phyloP scores from a whole-genome alignment of 2,113 vertebrate genomes.

The Sander lucioperca region DNA sequence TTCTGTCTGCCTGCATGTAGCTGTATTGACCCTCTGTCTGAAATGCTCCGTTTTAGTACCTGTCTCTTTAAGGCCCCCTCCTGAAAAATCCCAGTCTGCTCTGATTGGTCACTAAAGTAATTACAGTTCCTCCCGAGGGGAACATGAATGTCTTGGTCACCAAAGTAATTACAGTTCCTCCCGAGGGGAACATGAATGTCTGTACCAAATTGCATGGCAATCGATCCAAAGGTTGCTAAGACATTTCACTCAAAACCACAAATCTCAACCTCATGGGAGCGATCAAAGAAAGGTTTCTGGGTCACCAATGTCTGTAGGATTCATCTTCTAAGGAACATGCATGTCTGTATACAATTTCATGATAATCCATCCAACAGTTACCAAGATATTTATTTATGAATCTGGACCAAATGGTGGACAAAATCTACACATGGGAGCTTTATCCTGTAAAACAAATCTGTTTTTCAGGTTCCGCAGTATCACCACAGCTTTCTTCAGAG shows the following conservation, averaged over 20 bases:
- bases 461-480: slow-evolving; percentile 89
- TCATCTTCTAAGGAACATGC: too few relatives aligned
- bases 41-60: too few relatives aligned
- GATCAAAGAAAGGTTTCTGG: not conserved
- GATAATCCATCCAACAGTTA: not conserved
- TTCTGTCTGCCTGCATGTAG: too few relatives aligned
- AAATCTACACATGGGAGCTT: not conserved
- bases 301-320: too few relatives aligned
- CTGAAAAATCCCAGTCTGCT: not conserved
- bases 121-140: not conserved
- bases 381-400: not conserved
- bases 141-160: not conserved
- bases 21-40: too few relatives aligned
- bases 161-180: not conserved
- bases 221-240: too few relatives aligned
- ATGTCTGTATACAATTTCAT: not conserved
- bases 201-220: too few relatives aligned
- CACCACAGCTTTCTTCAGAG: slow-evolving; percentile 96
- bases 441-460: not conserved
- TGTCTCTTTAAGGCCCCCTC: too few relatives aligned
- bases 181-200: too few relatives aligned
- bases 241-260: too few relatives aligned
- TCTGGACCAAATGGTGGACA: not conserved
- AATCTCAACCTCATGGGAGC: not conserved
- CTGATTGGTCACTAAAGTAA: not conserved